phyloP scores from a whole-genome alignment of 2,113 vertebrate genomes.

The Herpailurus yagouaroundi region DNA sequence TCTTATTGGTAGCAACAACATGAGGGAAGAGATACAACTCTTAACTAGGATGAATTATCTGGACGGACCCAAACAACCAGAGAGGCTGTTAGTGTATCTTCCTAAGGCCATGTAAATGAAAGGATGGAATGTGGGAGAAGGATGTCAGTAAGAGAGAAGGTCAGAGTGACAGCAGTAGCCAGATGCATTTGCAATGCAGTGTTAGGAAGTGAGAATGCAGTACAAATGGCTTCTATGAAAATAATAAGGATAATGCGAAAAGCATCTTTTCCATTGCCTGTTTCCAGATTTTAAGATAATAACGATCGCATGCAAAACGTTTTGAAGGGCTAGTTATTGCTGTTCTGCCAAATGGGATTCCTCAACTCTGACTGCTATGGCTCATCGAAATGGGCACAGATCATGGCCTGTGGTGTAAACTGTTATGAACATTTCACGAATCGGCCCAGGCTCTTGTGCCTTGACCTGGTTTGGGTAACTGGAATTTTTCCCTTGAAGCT shows the following conservation, averaged over 20 bases:
- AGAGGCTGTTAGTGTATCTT: background rate
- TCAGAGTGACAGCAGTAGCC: background rate
- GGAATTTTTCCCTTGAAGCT: background rate
- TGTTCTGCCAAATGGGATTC: conserved; percentile 53
- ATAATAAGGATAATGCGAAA: conserved; percentile 62
- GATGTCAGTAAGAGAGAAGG: background rate
- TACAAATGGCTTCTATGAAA: conserved; percentile 33
- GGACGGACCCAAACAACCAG: background rate
- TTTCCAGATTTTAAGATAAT: conserved; percentile 57
- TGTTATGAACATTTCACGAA: conserved; percentile 1
- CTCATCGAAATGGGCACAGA: background rate
- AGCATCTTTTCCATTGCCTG: background rate
- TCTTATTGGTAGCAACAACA: background rate
- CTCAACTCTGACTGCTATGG: background rate
- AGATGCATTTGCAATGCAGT: background rate
- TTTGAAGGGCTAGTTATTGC: conserved; percentile 52
- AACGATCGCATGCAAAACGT: conserved; percentile 47
- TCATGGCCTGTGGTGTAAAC: background rate
- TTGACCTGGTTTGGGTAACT: background rate
- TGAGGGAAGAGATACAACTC: background rate
- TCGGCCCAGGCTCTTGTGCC: conserved; percentile 31
- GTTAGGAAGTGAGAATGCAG: conserved; percentile 18
- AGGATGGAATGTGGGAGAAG: background rate
- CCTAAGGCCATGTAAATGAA: background rate
- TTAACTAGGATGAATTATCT: conserved; percentile 2